A percentile compares a stretch with the other conserved stretches of the same genome.
Conservation (phyloP, 1,140 invertebrate genomes). For the Cydia amplana region DNA sequence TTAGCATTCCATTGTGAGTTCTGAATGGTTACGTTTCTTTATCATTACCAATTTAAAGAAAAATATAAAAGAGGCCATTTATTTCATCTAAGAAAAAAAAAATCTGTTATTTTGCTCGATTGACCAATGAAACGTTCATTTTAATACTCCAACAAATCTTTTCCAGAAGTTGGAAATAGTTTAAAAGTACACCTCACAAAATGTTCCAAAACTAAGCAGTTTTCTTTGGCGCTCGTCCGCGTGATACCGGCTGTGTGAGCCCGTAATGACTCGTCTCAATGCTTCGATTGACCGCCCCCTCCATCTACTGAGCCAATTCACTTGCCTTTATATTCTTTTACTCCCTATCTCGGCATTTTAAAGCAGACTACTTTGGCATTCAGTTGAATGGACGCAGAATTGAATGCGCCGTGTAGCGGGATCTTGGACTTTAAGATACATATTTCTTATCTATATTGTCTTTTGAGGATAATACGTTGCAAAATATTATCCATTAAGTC, state of each 20-base stretch:
- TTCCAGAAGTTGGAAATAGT: not conserved
- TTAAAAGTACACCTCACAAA: conserved; percentile 1
- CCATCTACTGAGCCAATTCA: conserved; percentile 62
- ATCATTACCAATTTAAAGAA: not conserved
- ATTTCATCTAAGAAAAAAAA: not conserved
- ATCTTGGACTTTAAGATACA: conserved; percentile 25
- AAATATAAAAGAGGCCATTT: not conserved
- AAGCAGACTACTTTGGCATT: conserved; percentile 51
- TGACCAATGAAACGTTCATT: not conserved
- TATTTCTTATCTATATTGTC: conserved; percentile 13
- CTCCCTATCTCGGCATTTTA: conserved; percentile 59
- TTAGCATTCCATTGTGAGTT: not conserved
- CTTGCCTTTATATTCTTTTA: conserved; percentile 70
- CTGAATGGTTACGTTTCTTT: not conserved
- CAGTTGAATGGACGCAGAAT: conserved; percentile 47
- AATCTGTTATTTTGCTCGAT: not conserved
- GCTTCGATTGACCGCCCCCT: conserved; percentile 72
- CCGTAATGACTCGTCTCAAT: conserved; percentile 70
- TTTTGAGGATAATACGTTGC: not conserved
- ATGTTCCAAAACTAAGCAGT: conserved; percentile 1
- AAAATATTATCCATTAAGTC: not conserved
- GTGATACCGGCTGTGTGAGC: conserved; percentile 39
- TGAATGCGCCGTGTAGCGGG: conserved; percentile 13
- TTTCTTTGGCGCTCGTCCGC: conserved; percentile 18
- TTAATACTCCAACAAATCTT: not conserved